Percentiles rank a stretch among this genome's conserved stretches.
Conservation (phyloP, 2,797 vertebrate genomes). For the Eutrigla gurnardus region DNA sequence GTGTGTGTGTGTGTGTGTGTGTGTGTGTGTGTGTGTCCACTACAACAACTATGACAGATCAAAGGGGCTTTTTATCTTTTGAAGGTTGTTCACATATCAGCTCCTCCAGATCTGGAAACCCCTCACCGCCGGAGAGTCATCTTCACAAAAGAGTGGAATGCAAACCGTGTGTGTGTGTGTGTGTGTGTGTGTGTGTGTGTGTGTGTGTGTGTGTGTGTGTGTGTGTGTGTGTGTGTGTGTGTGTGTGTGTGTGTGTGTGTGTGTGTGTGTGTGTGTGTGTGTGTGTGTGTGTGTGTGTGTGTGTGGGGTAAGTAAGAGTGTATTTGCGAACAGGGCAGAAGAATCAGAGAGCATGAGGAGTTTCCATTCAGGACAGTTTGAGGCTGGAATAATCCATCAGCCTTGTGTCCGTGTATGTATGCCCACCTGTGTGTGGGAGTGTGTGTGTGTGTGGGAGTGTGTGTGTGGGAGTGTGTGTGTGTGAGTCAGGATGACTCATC, state of each 20-base stretch:
- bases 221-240: not conserved
- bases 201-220: constrained; percentile 2
- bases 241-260: constrained; percentile 19
- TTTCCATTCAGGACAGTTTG: constrained; percentile 49
- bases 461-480: not conserved
- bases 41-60: constrained; percentile 45
- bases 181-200: not conserved
- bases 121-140: constrained; percentile 48
- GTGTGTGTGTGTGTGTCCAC: not conserved
- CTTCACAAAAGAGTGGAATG: constrained; percentile 66
- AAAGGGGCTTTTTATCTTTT: constrained; percentile 63
- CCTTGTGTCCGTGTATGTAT: not conserved
- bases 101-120: constrained; percentile 55
- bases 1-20: not conserved
- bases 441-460: not conserved
- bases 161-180: not conserved
- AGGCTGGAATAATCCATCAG: constrained; percentile 44
- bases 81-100: constrained; percentile 70
- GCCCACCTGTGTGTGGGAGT: not conserved
- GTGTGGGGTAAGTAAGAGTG: not conserved
- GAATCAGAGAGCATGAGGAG: constrained; percentile 25
- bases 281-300: not conserved
- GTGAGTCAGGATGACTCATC: constrained; percentile 75
- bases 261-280: not conserved
- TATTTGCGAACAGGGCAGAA: constrained; percentile 30